These are phyloP conservation scores for Psylliodes chrysocephalus DNA, from an alignment of 2,888 invertebrate genomes.

Conservation along the genomic window DNA sequence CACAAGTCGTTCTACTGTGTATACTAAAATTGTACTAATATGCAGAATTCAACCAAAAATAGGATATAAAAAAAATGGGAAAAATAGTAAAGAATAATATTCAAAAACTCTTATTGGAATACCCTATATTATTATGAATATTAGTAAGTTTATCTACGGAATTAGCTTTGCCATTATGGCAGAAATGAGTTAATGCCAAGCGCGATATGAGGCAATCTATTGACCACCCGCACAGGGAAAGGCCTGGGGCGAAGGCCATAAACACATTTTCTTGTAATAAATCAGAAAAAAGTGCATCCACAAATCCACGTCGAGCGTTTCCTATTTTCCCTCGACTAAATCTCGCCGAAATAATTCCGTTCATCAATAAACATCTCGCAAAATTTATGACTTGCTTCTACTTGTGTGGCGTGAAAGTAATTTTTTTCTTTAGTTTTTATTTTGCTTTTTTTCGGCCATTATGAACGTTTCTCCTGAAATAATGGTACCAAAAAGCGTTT, in stretches of 20 bases:
- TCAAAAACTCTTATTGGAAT: no score
- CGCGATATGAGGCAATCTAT: no score
- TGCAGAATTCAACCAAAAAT: no score
- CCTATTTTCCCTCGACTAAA: conserved; percentile 43
- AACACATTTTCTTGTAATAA: conserved; percentile 3
- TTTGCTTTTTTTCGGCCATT: background rate
- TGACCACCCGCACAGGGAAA: background rate
- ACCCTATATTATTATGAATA: no score
- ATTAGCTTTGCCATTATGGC: no score
- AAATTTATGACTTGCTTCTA: conserved; percentile 35
- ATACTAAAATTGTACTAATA: no score
- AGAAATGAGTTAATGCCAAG: no score
- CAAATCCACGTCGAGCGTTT: conserved; percentile 27
- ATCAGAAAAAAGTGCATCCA: conserved; percentile 14
- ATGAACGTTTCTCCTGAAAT: no score
- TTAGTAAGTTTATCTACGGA: no score
- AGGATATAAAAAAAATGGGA: no score
- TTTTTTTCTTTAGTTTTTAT: conserved; percentile 5
- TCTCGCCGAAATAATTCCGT: conserved; percentile 40
- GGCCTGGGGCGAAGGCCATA: background rate
- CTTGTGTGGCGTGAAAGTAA: background rate
- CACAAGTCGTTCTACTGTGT: no score
- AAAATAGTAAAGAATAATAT: no score
- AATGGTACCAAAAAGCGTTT: background rate
- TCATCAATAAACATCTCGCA: conserved; percentile 43